Evolutionary conservation across 2,797 vertebrate genomes (phyloP).

Genomic region (Lepus townsendii): DNA sequence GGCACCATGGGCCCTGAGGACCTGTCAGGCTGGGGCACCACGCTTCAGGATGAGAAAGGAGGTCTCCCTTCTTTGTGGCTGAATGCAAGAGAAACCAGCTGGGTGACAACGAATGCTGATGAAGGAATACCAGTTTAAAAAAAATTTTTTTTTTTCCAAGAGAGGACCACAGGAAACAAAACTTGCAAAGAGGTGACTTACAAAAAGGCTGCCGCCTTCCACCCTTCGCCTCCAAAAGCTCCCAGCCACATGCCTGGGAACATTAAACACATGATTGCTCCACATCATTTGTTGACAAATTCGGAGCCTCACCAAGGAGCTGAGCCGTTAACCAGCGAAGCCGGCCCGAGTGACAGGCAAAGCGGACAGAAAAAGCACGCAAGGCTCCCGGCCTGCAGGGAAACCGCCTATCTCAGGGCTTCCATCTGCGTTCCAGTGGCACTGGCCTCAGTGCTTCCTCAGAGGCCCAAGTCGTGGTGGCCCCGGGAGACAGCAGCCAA

Average conservation of each 20-base stretch:
- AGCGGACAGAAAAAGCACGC: conserved; percentile 84
- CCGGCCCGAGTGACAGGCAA: conserved; percentile 84
- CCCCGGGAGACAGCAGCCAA: neutral
- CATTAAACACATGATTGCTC: conserved; percentile 90
- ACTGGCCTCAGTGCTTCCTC: conserved; percentile 26
- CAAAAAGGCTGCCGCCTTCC: conserved; percentile 90
- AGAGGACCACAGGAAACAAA: conserved; percentile 90
- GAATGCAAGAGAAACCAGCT: conserved; percentile 88
- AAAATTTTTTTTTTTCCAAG: conserved; percentile 85
- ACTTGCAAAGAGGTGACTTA: conserved; percentile 90
- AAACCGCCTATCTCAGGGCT: conserved; percentile 74
- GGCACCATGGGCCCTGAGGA: neutral
- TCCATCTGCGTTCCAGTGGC: conserved; percentile 87
- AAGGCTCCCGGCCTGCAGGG: conserved; percentile 82
- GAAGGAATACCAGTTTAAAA: conserved; percentile 85
- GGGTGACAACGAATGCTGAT: conserved; percentile 84
- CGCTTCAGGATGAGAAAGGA: conserved; percentile 74
- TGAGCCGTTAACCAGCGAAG: conserved; percentile 82
- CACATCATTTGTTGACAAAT: conserved; percentile 88
- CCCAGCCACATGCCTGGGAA: conserved; percentile 90
- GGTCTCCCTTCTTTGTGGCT: conserved; percentile 79
- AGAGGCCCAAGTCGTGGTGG: conserved; percentile 5
- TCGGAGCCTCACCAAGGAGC: conserved; percentile 86
- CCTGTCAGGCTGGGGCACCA: conserved; percentile 58
- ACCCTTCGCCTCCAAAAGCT: conserved; percentile 91